These are phyloP conservation scores for Perca schrenkii DNA, from an alignment of 2,113 vertebrate species.

Conservation along the genomic window DNA sequence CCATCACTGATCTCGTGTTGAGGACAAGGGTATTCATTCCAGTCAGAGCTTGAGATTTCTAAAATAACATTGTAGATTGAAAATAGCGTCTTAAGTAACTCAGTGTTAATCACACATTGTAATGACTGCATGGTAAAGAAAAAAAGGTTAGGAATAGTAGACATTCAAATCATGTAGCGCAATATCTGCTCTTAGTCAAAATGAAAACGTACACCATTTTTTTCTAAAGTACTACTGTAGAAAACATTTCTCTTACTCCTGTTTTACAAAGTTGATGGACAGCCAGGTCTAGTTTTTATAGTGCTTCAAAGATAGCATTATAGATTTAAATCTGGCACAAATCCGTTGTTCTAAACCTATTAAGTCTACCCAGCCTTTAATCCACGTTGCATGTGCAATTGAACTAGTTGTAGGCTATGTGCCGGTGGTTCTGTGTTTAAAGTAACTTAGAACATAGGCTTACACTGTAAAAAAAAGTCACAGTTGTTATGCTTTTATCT, in stretches of 20 bases:
- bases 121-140: neutral
- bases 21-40: neutral
- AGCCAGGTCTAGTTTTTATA: slow-evolving; percentile 5
- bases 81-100: neutral
- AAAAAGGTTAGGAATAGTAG: neutral
- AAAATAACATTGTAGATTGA: neutral
- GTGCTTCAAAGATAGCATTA: slow-evolving; percentile 9
- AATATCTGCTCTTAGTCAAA: neutral
- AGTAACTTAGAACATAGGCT: neutral
- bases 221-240: neutral
- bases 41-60: neutral
- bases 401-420: slow-evolving; percentile 13
- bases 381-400: slow-evolving; percentile 35
- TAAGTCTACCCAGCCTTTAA: slow-evolving; percentile 58
- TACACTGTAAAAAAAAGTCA: neutral
- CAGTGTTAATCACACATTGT: neutral
- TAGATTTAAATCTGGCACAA: slow-evolving; percentile 50
- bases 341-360: slow-evolving; percentile 67
- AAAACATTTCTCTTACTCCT: neutral
- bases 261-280: neutral
- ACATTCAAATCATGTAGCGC: neutral
- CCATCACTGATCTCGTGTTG: neutral
- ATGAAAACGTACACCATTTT: neutral
- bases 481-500: neutral
- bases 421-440: neutral